These are phyloP conservation scores for Metalampra italica DNA, from an alignment of 2,888 invertebrate genomes.

Conservation along the genomic window DNA sequence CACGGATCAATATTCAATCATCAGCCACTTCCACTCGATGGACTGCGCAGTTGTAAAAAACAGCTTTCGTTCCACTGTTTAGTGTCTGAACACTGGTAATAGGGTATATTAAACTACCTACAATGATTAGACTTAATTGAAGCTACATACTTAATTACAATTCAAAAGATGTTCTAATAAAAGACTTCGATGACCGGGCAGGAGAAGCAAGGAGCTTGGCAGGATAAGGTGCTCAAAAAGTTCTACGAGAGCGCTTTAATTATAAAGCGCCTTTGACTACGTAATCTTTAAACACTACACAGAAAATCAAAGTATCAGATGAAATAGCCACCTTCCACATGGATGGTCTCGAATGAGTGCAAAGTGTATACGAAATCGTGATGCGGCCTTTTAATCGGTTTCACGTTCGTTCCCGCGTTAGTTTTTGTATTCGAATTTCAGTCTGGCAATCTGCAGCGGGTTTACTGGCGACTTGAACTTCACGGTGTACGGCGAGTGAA, in stretches of 20 bases:
- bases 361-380: conserved; percentile 77
- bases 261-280: conserved; percentile 63
- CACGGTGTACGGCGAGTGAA: conserved; percentile 31
- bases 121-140: neutral
- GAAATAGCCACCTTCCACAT: conserved; percentile 52
- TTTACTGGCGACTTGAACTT: conserved; percentile 46
- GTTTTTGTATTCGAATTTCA: conserved; percentile 76
- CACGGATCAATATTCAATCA: conserved; percentile 76
- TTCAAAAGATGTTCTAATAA: neutral
- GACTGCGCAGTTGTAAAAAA: conserved; percentile 49
- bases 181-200: neutral
- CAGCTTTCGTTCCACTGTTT: conserved; percentile 44
- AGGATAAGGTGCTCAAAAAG: too few species aligned
- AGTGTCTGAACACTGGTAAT: conserved; percentile 34
- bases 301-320: conserved; percentile 59
- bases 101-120: neutral
- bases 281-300: conserved; percentile 42
- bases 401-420: conserved; percentile 73
- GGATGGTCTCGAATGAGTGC: conserved; percentile 65
- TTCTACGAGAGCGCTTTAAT: conserved; percentile 51
- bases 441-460: conserved; percentile 64
- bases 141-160: neutral
- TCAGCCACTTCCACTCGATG: conserved; percentile 59
- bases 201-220: conserved; percentile 4
- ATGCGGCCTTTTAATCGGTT: conserved; percentile 78